A percentile compares a stretch with the other conserved stretches of the same genome.
Evolutionary conservation across 2,113 vertebrate genomes (phyloP).

Genomic region (Etheostoma spectabile): DNA sequence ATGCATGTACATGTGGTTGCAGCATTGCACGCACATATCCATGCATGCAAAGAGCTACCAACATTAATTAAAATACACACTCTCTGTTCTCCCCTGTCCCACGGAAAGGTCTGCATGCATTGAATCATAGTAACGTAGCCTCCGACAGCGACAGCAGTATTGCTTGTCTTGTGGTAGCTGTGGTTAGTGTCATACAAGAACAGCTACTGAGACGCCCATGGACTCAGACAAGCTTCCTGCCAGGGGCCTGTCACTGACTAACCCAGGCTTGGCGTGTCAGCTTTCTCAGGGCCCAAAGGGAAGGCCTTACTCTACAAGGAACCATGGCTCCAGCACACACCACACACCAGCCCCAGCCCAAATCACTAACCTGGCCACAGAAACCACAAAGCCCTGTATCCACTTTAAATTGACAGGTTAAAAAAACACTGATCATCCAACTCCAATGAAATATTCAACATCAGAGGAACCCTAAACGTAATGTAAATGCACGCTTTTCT

Average conservation of each 20-base stretch:
- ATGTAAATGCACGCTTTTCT: slow-evolving; percentile 41
- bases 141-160: slow-evolving; percentile 56
- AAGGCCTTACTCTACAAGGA: slow-evolving; percentile 64
- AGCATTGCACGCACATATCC: slow-evolving; percentile 9
- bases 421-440: slow-evolving; percentile 58
- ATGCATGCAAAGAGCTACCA: neutral
- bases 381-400: slow-evolving; percentile 69
- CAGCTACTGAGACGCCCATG: slow-evolving; percentile 68
- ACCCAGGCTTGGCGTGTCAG: slow-evolving; percentile 67
- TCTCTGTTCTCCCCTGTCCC: slow-evolving; percentile 19
- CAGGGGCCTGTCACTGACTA: slow-evolving; percentile 68
- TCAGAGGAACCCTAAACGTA: slow-evolving; percentile 54
- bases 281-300: slow-evolving; percentile 68
- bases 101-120: slow-evolving; percentile 52
- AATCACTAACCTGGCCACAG: slow-evolving; percentile 63
- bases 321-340: slow-evolving; percentile 42
- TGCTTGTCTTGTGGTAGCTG: slow-evolving; percentile 74
- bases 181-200: slow-evolving; percentile 77
- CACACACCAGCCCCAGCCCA: slow-evolving; percentile 40
- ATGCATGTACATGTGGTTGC: slow-evolving; percentile 15
- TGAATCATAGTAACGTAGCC: slow-evolving; percentile 51
- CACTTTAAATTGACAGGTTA: slow-evolving; percentile 63
- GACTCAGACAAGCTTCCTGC: slow-evolving; percentile 62
- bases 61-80: slow-evolving; percentile 23
- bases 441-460: slow-evolving; percentile 75